These are phyloP conservation scores for Aplysina aerophoba DNA, from an alignment of 37 sponge, comb jelly and placozoan genomes.

Conservation along the genomic window DNA sequence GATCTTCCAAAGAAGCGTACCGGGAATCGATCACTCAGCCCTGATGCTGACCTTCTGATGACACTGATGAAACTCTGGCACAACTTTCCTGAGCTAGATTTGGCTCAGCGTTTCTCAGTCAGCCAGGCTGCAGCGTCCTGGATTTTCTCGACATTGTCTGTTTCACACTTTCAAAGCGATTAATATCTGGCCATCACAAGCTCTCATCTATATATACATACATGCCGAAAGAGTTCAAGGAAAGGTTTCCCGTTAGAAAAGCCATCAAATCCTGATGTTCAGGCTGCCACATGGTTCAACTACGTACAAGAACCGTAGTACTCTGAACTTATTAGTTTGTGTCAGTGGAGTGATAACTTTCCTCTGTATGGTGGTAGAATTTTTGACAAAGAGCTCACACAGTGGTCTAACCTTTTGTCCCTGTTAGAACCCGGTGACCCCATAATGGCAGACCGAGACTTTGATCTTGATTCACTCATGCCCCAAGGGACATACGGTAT, in stretches of 20 bases:
- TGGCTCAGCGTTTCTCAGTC: constrained; percentile 32
- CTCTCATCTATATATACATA: constrained; percentile 5
- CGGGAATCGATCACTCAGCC: background rate
- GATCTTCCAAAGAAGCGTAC: constrained; percentile 6
- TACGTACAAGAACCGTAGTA: constrained; percentile 34
- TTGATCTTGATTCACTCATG: background rate
- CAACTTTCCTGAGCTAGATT: constrained; percentile 29
- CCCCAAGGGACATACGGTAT: constrained; percentile 13
- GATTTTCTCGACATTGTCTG: constrained; percentile 20
- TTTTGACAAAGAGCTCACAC: constrained; percentile 4
- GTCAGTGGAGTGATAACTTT: constrained; percentile 10
- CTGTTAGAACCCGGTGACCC: background rate
- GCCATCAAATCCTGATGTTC: constrained; percentile 34
- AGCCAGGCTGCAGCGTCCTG: constrained; percentile 25
- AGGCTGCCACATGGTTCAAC: constrained; percentile 33
- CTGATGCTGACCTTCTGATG: constrained; percentile 21
- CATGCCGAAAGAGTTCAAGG: constrained; percentile 27
- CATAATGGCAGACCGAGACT: background rate
- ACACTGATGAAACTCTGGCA: constrained; percentile 25
- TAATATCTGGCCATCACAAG: background rate
- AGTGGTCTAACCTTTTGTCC: background rate
- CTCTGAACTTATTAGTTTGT: constrained; percentile 28
- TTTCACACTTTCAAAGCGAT: background rate
- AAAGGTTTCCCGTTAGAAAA: constrained; percentile 32
- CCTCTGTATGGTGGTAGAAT: background rate